Conservation (phyloP, 2,888 invertebrate species). For the Dastarcus helophoroides region DNA sequence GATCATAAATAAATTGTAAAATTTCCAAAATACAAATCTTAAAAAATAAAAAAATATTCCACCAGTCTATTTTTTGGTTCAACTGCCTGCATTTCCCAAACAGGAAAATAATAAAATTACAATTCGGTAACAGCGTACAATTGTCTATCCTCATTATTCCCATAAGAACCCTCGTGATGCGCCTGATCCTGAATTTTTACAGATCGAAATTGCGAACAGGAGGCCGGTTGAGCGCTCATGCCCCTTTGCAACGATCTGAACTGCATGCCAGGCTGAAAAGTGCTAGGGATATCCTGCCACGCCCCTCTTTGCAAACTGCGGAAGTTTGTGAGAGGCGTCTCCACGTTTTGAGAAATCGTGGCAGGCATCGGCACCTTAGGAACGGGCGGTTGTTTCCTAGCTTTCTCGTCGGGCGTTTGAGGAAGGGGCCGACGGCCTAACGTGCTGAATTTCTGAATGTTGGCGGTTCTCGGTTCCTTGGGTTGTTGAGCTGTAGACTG, state of each 20-base stretch:
- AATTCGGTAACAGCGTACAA: conserved; percentile 66
- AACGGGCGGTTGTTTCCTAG: conserved; percentile 30
- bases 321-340: conserved; percentile 38
- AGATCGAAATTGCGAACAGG: conserved; percentile 33
- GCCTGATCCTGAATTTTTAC: conserved; percentile 35
- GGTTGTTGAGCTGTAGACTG: conserved; percentile 18
- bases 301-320: conserved; percentile 40
- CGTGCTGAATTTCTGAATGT: conserved; percentile 37
- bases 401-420: conserved; percentile 36
- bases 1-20: background rate
- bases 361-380: conserved; percentile 31
- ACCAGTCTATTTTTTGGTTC: conserved; percentile 3
- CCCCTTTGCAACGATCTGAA: conserved; percentile 41
- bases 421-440: conserved; percentile 36
- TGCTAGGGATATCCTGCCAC: conserved; percentile 29
- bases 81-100: conserved; percentile 38
- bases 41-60: conserved; percentile 5
- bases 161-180: conserved; percentile 31
- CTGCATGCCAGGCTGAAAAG: conserved; percentile 29
- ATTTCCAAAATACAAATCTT: background rate
- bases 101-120: conserved; percentile 35
- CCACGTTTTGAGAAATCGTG: conserved; percentile 29
- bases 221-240: conserved; percentile 21
- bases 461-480: conserved; percentile 30
- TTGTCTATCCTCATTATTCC: conserved; percentile 38